Evolutionary conservation across 2,797 vertebrate species (phyloP), one percentile per base, ranked within the genome.

Genomic region (Acanthornis magna): DNA sequence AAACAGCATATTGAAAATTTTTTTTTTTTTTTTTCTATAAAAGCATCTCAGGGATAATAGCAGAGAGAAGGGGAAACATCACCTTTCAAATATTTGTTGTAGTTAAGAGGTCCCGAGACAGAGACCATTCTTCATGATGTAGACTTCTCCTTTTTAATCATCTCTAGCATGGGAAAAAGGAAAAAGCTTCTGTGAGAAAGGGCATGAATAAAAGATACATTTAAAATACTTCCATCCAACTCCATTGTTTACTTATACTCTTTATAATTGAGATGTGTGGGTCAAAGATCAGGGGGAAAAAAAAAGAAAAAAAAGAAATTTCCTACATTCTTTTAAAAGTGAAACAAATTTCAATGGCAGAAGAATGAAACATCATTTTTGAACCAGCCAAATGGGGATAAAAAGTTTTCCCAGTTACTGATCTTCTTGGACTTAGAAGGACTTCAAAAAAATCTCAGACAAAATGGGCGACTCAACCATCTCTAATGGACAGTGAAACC

Each of bases 91-190:
- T 75, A 10, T 67, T 60, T 87, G 48, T 62, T 89, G 84, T 65
- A 88, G 40, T 57, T 76, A 86, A 76, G 65, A 91, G n/a, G 73
- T 93, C 71, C 48, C 38, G 42, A 82, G 67, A 61, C 81, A 92
- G 82, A 30, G 16, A 74, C 40, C 18, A 11, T 48, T 55, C 50
- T 90, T 91, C 89, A 76, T 73, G 25, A 11, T 70, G 36, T 17
- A 50, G 83, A 30, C 60, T 81, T 89, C 45, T 89, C 68, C 61
- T 61, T 96, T 88, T 88, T 93, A 83, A 71, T 95, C 63, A 95
- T 88, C 50, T 90, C 22, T 55, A 25, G 51, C 55, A 85, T 57
- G 34, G 61, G 65, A 32, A 78, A 89, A 68, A 75, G 45, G 10
- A 54, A 66, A 90, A 89, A 58, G 18, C 13, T 78, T 90, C 85